These are phyloP conservation scores for Xiphophorus maculatus DNA, from an alignment of 2,113 vertebrate species.

Conservation along the genomic window DNA sequence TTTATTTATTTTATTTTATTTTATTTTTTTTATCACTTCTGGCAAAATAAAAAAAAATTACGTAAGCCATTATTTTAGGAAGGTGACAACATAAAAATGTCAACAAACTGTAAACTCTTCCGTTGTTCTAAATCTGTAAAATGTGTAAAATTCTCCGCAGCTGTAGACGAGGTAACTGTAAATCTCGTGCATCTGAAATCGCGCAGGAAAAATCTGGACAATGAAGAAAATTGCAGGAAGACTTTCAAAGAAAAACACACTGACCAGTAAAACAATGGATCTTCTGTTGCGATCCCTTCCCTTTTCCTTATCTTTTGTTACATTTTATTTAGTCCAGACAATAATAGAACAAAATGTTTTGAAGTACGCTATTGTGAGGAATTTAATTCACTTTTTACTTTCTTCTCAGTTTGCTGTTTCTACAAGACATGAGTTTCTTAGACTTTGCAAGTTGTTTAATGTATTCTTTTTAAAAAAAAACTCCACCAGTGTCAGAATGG, in stretches of 20 bases:
- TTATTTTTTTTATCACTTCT: too few species aligned
- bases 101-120: too few species aligned
- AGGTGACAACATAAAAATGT: too few species aligned
- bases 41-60: too few species aligned
- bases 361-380: not conserved
- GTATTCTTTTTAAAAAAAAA: not conserved
- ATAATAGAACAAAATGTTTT: not conserved
- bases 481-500: too few species aligned
- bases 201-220: not conserved
- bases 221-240: not conserved
- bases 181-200: not conserved
- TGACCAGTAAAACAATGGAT: not conserved
- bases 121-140: too few species aligned
- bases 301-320: constrained; percentile 12
- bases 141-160: not conserved
- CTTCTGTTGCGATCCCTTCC: constrained; percentile 3
- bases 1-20: too few species aligned
- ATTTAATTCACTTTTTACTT: not conserved
- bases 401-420: not conserved
- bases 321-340: not conserved
- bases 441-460: not conserved
- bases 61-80: too few species aligned
- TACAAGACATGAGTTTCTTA: not conserved
- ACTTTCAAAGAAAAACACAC: not conserved
- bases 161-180: not conserved